phyloP scores from a whole-genome alignment of 1,140 invertebrate genomes.

The Platyscapa corneri region DNA sequence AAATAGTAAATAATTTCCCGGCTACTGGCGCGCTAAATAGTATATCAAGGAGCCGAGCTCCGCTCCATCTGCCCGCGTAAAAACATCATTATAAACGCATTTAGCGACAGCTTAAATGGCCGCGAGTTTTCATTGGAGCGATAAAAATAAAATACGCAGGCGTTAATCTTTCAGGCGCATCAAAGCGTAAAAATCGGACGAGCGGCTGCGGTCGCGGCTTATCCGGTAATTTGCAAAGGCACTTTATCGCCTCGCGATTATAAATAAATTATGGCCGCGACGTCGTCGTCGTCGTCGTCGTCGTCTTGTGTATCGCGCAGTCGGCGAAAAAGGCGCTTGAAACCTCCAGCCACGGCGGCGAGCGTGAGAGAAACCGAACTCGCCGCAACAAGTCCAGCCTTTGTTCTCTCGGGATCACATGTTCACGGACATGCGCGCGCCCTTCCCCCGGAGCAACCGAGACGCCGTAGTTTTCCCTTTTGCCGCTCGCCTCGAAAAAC shows the following conservation, averaged over 20 bases:
- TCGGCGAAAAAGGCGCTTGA: slow-evolving; percentile 19
- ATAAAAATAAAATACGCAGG: slow-evolving; percentile 35
- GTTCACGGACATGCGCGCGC: background rate
- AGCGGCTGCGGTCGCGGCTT: slow-evolving; percentile 26
- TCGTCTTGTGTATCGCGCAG: slow-evolving; percentile 12
- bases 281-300: too few relatives aligned
- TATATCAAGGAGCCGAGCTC: background rate
- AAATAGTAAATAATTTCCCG: too few relatives aligned
- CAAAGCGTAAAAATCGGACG: slow-evolving; percentile 24
- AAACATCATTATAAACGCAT: slow-evolving; percentile 29
- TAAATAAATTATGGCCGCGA: slow-evolving; percentile 38
- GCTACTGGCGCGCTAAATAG: too few relatives aligned
- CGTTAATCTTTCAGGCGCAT: slow-evolving; percentile 38
- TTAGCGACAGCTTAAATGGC: slow-evolving; percentile 16
- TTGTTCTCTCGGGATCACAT: slow-evolving; percentile 15
- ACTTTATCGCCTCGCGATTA: slow-evolving; percentile 45
- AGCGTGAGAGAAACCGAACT: slow-evolving; percentile 42
- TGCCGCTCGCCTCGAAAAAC: background rate
- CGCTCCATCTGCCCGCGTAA: background rate
- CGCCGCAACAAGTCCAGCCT: slow-evolving; percentile 21
- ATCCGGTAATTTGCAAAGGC: slow-evolving; percentile 50
- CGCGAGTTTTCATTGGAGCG: slow-evolving; percentile 26
- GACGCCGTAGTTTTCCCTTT: background rate
- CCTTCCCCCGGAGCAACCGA: background rate
- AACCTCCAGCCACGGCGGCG: background rate